Evolutionary conservation across 1,140 invertebrate species (phyloP), one percentile per base, ranked within the genome.

Genomic region (Cherax quadricarinatus): DNA sequence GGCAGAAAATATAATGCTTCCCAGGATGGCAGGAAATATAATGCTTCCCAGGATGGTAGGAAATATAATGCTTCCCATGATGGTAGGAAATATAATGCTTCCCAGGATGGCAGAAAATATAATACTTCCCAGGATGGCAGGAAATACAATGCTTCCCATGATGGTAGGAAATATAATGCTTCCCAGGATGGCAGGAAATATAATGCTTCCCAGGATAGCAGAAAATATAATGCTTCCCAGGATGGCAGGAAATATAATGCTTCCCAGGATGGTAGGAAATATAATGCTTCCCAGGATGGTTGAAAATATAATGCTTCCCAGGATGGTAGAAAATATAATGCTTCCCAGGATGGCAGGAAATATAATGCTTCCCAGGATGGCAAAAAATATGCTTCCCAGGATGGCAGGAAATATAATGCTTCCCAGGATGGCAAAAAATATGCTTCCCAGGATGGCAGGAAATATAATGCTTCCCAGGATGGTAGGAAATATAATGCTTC

Each of bases 151-250:
- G n/a, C n/a, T n/a, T n/a, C n/a, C n/a, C n/a, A n/a, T n/a, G n/a
- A n/a, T n/a, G n/a, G n/a, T n/a, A n/a, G n/a, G n/a, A n/a, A 81
- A 81, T 81, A n/a, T n/a, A n/a, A n/a, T 81, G 51, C 21, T 81
- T 18, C 51, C 51, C 51, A 21, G 79, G 53, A 41, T 41, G 30
- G 2, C 30, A 41, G 30, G 30, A 41, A 41, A 41, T 41, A 41
- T n/a, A n/a, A n/a, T n/a, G n/a, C n/a, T n/a, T n/a, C n/a, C n/a
- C n/a, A n/a, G n/a, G n/a, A n/a, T n/a, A n/a, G n/a, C n/a, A n/a
- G n/a, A n/a, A n/a, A 81, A 81, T 81, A n/a, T n/a, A n/a, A n/a
- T 81, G 51, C 21, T 81, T 18, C 51, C 51, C 51, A 21, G 79
- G 53, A 41, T 41, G 30, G 2, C 30, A 41, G 30, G 30, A 41